Evolutionary conservation across 1,140 invertebrate species (phyloP), one percentile per base, ranked within the genome.

Genomic region (Forficula auricularia): DNA sequence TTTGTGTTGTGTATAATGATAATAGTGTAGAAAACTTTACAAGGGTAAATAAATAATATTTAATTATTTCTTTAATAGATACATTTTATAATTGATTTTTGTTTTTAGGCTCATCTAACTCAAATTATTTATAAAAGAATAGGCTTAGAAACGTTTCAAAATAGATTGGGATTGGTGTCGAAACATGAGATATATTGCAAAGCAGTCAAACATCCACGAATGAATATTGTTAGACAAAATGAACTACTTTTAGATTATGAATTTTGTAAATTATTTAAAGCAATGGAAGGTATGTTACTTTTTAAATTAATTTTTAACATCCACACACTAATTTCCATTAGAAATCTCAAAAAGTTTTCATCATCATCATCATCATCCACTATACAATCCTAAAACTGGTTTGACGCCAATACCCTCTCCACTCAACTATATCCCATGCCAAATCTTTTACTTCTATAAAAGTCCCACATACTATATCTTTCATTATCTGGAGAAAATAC

Each of bases 181-280:
- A 77, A 81, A 44, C 85, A 90, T 54, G 92, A 98, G 64, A 70
- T 76, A 20, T 98, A 97, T 63, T 85, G 81, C 20, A 73, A 77
- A 56, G 86, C 92, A 19, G 75, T 85, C 2, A 96, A 97, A 62
- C 86, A 89, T 57, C 91, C 94, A 2, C 88, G 97, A 59, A 71
- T 88, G 3, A 68, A 73, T 27, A 78, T 75, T 10, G 82, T 78
- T 57, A 63, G 76, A 47, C 65, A 85, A 4, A 65, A 64, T 9
- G 87, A 96, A 49, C 66, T 97, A 14, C 64, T 95, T 18, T 71
- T 98, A 40, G 95, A 99, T 61, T 89, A 89, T 61, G 86, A 96
- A 60, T 99, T 97, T 65, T 94, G 88, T 54, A 77, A 77, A 54
- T 62, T 95, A 9, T 86, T 85, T 51, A 88, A 87, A 65, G 68